Evolutionary conservation across 2,888 invertebrate species (phyloP).

Genomic region (Boloria selene): DNA sequence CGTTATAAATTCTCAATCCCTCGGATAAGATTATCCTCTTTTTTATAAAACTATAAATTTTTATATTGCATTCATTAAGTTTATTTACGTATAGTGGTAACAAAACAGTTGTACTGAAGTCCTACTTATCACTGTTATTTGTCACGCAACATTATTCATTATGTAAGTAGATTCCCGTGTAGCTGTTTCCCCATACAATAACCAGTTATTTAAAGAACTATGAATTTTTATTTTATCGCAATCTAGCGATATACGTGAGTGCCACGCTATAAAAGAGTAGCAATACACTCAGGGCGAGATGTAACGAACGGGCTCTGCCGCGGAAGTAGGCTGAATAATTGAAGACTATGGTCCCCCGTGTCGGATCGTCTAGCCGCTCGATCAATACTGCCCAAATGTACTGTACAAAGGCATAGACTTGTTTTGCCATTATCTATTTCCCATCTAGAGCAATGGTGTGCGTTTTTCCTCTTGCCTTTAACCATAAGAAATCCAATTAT

Average conservation of each 20-base stretch:
- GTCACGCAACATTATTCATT: conserved; percentile 16
- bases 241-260: conserved; percentile 38
- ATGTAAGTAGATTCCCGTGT: conserved; percentile 12
- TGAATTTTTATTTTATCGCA: conserved; percentile 39
- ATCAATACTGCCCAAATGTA: conserved; percentile 56
- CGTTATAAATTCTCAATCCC: neutral
- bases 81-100: neutral
- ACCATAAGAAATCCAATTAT: neutral
- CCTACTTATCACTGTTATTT: conserved; percentile 12
- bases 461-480: conserved; percentile 1
- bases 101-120: neutral
- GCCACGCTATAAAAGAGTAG: conserved; percentile 55
- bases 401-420: conserved; percentile 29
- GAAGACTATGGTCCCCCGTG: conserved; percentile 60
- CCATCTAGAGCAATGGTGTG: neutral
- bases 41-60: neutral
- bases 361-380: conserved; percentile 59
- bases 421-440: conserved; percentile 19
- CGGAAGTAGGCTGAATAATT: conserved; percentile 69
- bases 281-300: conserved; percentile 54
- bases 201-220: conserved; percentile 24
- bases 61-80: neutral
- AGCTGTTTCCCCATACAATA: conserved; percentile 14
- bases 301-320: conserved; percentile 47
- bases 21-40: neutral